Percentiles rank a stretch among this genome's conserved stretches.
Evolutionary conservation across 37 sponge, comb jelly and placozoan species (phyloP).

Genomic region (Crambe crambe): DNA sequence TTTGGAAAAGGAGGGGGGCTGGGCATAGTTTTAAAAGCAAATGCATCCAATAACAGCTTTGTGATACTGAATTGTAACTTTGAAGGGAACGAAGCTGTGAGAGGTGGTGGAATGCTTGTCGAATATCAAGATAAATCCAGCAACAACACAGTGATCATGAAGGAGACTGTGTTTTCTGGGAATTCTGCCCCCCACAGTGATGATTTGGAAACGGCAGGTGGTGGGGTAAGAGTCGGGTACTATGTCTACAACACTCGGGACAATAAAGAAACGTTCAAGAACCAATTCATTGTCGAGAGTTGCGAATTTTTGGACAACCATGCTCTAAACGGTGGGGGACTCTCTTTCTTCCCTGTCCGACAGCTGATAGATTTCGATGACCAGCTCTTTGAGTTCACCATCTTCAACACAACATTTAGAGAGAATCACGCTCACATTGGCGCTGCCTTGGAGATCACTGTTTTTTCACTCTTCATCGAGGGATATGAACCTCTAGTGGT

Average conservation of each 20-base stretch:
- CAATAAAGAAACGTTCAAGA: background rate
- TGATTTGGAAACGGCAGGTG: slow-evolving; percentile 26
- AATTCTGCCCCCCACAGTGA: slow-evolving; percentile 1
- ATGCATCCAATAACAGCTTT: slow-evolving; percentile 20
- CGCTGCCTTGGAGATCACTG: slow-evolving; percentile 26
- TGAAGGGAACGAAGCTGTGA: slow-evolving; percentile 21
- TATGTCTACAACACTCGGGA: background rate
- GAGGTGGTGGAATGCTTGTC: slow-evolving; percentile 60
- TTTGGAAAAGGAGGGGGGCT: slow-evolving; percentile 65
- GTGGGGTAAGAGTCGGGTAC: slow-evolving; percentile 43
- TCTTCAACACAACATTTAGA: slow-evolving; percentile 9
- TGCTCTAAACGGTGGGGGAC: slow-evolving; percentile 46
- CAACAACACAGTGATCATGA: slow-evolving; percentile 20
- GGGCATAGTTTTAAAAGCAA: slow-evolving; percentile 48
- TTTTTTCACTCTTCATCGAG: background rate
- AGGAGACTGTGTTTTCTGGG: background rate
- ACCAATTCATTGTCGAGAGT: background rate
- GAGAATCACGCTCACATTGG: slow-evolving; percentile 27
- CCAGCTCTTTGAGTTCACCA: background rate
- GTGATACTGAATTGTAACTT: slow-evolving; percentile 20
- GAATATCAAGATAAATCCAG: slow-evolving; percentile 45
- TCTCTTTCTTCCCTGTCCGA: slow-evolving; percentile 6
- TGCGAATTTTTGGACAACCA: background rate
- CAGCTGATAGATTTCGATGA: background rate
- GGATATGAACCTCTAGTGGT: background rate